A percentile compares a stretch with the other conserved stretches of the same genome.
Evolutionary conservation across 2,797 vertebrate species (phyloP).

Genomic region (Menidia menidia): DNA sequence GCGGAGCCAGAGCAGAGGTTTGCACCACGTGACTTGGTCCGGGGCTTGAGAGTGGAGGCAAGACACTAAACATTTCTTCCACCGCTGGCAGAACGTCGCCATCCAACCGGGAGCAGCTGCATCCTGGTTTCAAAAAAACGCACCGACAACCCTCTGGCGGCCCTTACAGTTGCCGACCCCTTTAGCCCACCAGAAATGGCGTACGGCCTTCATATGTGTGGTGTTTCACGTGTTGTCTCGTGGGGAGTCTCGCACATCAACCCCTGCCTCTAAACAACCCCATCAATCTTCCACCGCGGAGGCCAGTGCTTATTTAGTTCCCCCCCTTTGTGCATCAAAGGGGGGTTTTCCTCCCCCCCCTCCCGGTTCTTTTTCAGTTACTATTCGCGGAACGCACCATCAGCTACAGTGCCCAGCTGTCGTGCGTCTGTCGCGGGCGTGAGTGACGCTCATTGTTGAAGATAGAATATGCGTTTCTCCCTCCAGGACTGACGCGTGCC

Average conservation of each 20-base stretch:
- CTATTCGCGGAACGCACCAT: constrained; percentile 51
- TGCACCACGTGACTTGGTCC: constrained; percentile 52
- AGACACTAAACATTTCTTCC: constrained; percentile 60
- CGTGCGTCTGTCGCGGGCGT: constrained; percentile 60
- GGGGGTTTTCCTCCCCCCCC: constrained; percentile 35
- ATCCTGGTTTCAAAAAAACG: constrained; percentile 55
- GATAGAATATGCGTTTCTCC: constrained; percentile 74
- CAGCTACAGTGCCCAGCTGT: constrained; percentile 61
- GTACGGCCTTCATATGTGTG: background rate
- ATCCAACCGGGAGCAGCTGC: constrained; percentile 71
- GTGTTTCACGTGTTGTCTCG: constrained; percentile 3
- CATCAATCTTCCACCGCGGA: constrained; percentile 49
- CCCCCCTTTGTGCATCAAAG: constrained; percentile 23
- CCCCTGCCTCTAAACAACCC: constrained; percentile 39
- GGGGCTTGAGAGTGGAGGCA: constrained; percentile 35
- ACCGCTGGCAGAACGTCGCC: constrained; percentile 52
- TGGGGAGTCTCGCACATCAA: constrained; percentile 15
- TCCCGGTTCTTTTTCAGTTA: constrained; percentile 42
- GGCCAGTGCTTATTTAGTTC: constrained; percentile 41
- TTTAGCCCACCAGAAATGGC: constrained; percentile 2
- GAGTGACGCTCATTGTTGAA: constrained; percentile 75
- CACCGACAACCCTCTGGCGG: constrained; percentile 21
- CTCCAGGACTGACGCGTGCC: constrained; percentile 69
- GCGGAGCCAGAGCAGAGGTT: constrained; percentile 43
- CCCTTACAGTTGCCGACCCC: constrained; percentile 6